phyloP scores from a whole-genome alignment of 92 coral and sea anemone species.

The Parazoanthus atlanticus region DNA sequence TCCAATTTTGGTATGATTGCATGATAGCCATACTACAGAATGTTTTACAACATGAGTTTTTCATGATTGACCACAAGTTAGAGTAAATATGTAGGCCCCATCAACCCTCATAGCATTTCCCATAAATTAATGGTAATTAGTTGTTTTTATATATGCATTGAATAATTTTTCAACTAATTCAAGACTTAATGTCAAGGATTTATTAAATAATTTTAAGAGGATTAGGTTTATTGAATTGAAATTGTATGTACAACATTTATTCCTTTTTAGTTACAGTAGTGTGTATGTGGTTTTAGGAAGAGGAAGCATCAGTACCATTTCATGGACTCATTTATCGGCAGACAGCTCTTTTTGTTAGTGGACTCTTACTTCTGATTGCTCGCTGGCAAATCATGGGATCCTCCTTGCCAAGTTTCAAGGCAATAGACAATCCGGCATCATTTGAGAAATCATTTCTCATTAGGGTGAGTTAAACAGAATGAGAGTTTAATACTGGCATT shows the following conservation, averaged over 20 bases:
- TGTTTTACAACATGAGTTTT: no score
- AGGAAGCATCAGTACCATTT: conserved; percentile 25
- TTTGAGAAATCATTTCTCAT: conserved; percentile 73
- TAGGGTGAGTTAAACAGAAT: conserved; percentile 53
- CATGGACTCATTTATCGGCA: conserved; percentile 72
- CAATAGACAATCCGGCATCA: conserved; percentile 91
- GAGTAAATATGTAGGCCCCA: no score
- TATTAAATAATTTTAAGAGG: no score
- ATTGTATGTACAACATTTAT: conserved; percentile 1
- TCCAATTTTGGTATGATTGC: no score
- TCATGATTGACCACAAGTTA: no score
- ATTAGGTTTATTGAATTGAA: not conserved
- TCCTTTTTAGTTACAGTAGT: not conserved
- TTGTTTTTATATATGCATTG: no score
- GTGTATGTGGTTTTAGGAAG: conserved; percentile 12
- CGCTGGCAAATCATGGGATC: conserved; percentile 93
- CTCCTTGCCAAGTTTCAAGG: conserved; percentile 76
- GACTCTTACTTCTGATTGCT: conserved; percentile 69
- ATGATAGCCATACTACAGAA: no score
- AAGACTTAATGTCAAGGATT: not conserved
- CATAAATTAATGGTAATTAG: no score
- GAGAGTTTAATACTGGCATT: not conserved
- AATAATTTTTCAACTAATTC: not conserved
- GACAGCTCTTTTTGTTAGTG: conserved; percentile 57
- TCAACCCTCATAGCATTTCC: no score